Evolutionary conservation across 2,888 invertebrate genomes (phyloP), one percentile per base, ranked within the genome.

Genomic region (Rotaria macrura): DNA sequence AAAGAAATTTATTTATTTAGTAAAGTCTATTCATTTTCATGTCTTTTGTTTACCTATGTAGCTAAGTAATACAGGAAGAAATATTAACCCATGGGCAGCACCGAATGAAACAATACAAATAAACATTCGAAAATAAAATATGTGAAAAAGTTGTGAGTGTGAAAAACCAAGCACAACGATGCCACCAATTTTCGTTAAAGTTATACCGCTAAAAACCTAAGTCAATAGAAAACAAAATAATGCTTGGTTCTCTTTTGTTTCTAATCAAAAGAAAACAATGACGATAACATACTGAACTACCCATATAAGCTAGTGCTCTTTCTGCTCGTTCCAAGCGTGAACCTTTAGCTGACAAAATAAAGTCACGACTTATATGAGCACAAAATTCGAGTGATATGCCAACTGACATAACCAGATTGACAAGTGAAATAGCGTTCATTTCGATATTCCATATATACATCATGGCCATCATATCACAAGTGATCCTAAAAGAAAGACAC

Each of bases 331-430:
- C 93, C 49, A 94, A 93, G 87, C 95, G 93, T 79, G 93, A 93
- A 86, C 92, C 92, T 89, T 94, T 49, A 0, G 65, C 54, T 14
- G 43, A 47, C 38, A 86, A 20, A 5, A 94, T 93, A 92, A 97
- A 99, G 87, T 95, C 94, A 91, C 96, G 95, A 87, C 96, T 96
- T 88, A 98, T 93, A 92, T 99, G 98, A 87, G 97, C 96, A 91
- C 97, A 97, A 92, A 99, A 99, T 92, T 99, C 99, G 65, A 99
- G 97, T 29, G 96, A 94, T 88, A 99, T 98, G 83, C 98, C 99
- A 88, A 98, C 95, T 57, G 97, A 96, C 93, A 98, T 95, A 83
- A 98, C 95, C 87, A 98, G 93, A 92, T 98, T 99, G n/a, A 98
- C 96, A 9, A 96, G 93, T 0, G 97, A 96, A 0, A 98, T 93